Conservation (phyloP, 2,888 invertebrate genomes). For the Exocentrus adspersus region DNA sequence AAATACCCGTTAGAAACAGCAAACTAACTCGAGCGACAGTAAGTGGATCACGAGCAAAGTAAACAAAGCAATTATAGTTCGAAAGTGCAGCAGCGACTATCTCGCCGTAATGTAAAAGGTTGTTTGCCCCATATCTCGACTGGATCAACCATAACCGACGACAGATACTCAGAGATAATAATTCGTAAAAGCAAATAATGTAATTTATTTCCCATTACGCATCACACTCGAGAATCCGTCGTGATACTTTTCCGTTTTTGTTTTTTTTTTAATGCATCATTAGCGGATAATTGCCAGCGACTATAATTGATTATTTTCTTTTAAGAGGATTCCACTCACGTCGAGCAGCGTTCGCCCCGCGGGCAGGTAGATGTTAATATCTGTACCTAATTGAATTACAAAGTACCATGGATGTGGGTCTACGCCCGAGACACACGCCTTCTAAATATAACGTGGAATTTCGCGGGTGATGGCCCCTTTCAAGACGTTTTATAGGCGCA, state of each 20-base stretch:
- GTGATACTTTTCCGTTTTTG: constrained; percentile 30
- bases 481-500: neutral
- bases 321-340: constrained; percentile 24
- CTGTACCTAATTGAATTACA: constrained; percentile 7
- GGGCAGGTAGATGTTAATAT: neutral
- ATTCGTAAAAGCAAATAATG: constrained; percentile 3
- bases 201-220: constrained; percentile 5
- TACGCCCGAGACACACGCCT: neutral
- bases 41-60: too few relatives aligned
- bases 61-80: too few relatives aligned
- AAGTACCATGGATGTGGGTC: constrained; percentile 2
- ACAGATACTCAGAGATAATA: too few relatives aligned
- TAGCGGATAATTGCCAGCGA: constrained; percentile 35
- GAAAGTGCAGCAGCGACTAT: too few relatives aligned
- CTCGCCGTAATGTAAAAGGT: too few relatives aligned
- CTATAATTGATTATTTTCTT: constrained; percentile 28
- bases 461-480: too few relatives aligned
- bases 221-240: constrained; percentile 11
- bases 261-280: constrained; percentile 34
- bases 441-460: constrained; percentile 3
- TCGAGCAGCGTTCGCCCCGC: neutral
- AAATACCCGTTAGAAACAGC: too few relatives aligned
- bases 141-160: too few relatives aligned
- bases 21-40: too few relatives aligned
- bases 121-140: too few relatives aligned